Conservation (phyloP, 1,140 invertebrate species). For the Paramacrobiotus metropolitanus region DNA sequence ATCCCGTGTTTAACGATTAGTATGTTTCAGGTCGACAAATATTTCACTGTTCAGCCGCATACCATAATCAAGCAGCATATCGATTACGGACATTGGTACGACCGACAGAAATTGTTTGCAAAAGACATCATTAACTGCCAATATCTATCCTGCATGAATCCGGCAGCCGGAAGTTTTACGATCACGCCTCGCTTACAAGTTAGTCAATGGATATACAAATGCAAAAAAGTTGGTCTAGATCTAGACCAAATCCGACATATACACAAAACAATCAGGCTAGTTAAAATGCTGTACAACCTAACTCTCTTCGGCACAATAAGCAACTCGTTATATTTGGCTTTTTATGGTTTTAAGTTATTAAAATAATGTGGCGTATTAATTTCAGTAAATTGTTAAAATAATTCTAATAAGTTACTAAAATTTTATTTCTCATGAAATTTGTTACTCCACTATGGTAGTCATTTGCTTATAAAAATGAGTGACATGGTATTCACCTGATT, state of each 20-base stretch:
- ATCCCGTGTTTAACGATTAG: too few species aligned
- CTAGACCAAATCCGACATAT: neutral
- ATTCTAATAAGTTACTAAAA: too few species aligned
- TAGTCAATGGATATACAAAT: constrained; percentile 8
- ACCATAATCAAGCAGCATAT: constrained; percentile 80
- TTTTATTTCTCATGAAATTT: too few species aligned
- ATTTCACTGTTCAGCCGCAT: constrained; percentile 85
- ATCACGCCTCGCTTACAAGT: constrained; percentile 71
- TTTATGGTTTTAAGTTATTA: too few species aligned
- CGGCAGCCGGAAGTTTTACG: constrained; percentile 82
- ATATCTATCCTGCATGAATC: constrained; percentile 91
- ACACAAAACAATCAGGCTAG: neutral
- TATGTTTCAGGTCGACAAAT: constrained; percentile 45
- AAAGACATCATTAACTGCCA: constrained; percentile 93
- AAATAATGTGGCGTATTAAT: too few species aligned
- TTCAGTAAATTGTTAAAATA: too few species aligned
- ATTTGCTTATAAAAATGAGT: too few species aligned
- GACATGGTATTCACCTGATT: too few species aligned
- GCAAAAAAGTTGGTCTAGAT: too few species aligned
- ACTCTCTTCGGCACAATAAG: neutral
- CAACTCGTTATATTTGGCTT: neutral
- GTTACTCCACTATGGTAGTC: too few species aligned
- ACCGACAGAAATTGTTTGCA: constrained; percentile 58
- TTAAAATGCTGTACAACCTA: too few species aligned
- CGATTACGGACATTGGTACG: constrained; percentile 80